Percentiles rank a stretch among this genome's conserved stretches.
These are phyloP conservation scores for Mimas tiliae DNA, from an alignment of 2,888 invertebrate species.

Conservation along the genomic window DNA sequence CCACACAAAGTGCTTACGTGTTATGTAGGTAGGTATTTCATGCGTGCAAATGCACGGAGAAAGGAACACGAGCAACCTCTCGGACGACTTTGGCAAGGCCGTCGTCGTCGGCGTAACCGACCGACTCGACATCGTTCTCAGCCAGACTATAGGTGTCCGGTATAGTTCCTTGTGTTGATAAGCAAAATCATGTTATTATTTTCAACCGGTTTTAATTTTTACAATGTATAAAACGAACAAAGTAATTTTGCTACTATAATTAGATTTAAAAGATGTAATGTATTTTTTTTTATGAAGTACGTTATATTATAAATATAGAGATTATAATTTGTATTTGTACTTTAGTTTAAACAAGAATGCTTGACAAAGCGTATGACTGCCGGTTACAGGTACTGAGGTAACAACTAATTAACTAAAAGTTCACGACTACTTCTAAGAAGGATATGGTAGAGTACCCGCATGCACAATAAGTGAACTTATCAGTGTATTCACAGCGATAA, in stretches of 20 bases:
- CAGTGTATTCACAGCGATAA: constrained; percentile 78
- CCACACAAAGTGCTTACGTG: constrained; percentile 27
- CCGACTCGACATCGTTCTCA: constrained; percentile 49
- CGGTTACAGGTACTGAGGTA: background rate
- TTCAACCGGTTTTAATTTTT: background rate
- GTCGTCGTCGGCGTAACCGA: constrained; percentile 56
- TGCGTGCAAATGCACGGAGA: constrained; percentile 44
- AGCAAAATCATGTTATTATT: constrained; percentile 17
- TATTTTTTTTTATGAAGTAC: too few species aligned
- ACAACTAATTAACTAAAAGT: constrained; percentile 58
- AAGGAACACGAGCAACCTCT: constrained; percentile 59
- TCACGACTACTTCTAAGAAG: constrained; percentile 66
- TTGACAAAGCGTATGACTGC: background rate
- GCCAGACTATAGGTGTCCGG: constrained; percentile 42
- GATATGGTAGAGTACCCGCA: constrained; percentile 45
- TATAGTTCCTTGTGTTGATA: constrained; percentile 23
- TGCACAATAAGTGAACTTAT: constrained; percentile 75
- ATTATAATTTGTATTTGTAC: background rate
- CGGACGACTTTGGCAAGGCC: constrained; percentile 69
- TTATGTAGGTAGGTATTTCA: constrained; percentile 31
- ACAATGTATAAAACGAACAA: constrained; percentile 2
- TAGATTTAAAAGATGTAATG: constrained; percentile 5
- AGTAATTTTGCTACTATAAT: background rate
- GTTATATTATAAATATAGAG: too few species aligned
- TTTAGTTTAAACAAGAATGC: background rate